Evolutionary conservation across 2,797 vertebrate genomes (phyloP), one percentile per base, ranked within the genome.

Genomic region (Mormyrops attenuatus): DNA sequence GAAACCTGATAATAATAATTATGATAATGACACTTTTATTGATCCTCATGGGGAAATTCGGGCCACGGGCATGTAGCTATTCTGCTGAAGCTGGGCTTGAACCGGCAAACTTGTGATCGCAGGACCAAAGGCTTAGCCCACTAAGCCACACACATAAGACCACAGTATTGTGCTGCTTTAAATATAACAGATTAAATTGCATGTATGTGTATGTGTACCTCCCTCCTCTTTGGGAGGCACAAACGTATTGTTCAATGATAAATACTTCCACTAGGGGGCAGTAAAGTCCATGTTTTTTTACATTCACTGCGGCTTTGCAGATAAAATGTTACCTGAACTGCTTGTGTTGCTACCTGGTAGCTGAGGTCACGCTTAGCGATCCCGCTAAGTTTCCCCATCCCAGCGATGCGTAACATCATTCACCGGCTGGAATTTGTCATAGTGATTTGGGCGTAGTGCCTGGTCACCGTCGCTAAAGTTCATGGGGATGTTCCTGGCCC

Each of bases 231-330:
- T 73, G 77, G 0, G 6, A 41, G 41, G 20, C 47, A 44, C 41
- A 47, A 44, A 47, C 47, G 8, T 44, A 47, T 47, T 44, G 38
- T 44, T 82, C 77, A 82, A 47, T 47, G 47, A 49, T 30, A 73
- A 89, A 85, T 26, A 30, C 13, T 7, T 87, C 93, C 95, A 95
- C 94, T 86, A 89, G 95, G 90, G 90, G 94, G 95, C 91, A 90
- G 91, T 91, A 92, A 91, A 88, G 91, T 90, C 93, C 93, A 93
- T 87, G 66, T 63, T 63, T 94, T 50, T 17, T 20, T 85, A 20
- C 0, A 3, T 30, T n/a, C 87, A 88, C 66, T 77, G 60, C 6
- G 30, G 20, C 55, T 17, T 63, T 69, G 63, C 41, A 49, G 38
- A 66, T 13, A 66, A 30, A 44, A 41, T 9, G 55, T 57, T 15